A percentile compares a stretch with the other conserved stretches of the same genome.
Evolutionary conservation across 1,140 invertebrate species (phyloP).

Genomic region (Dufourea novaeangliae): DNA sequence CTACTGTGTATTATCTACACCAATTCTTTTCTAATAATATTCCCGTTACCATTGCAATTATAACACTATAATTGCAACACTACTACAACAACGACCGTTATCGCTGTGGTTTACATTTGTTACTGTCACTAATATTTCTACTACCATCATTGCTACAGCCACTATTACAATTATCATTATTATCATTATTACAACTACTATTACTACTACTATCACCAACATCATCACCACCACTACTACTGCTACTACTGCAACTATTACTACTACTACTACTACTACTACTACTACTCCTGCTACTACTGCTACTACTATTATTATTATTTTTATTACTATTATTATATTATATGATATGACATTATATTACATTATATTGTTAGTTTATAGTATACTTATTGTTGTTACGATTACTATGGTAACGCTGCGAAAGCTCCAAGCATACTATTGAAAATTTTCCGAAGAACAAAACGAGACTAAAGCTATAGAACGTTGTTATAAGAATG

Average conservation of each 20-base stretch:
- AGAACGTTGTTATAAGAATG: background rate
- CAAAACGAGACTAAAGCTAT: background rate
- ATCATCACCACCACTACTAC: background rate
- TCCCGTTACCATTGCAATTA: background rate
- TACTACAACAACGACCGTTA: background rate
- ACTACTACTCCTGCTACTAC: background rate
- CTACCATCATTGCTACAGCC: background rate
- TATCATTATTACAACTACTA: background rate
- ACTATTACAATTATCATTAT: constrained; percentile 1
- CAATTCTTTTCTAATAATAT: background rate
- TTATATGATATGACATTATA: constrained; percentile 32
- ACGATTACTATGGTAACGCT: constrained; percentile 33
- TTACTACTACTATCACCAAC: background rate
- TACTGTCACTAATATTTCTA: background rate
- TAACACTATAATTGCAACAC: background rate
- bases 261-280: background rate
- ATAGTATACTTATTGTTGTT: constrained; percentile 61
- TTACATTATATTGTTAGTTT: constrained; percentile 30
- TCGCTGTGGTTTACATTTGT: background rate
- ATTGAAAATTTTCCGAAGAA: background rate
- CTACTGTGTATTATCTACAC: background rate
- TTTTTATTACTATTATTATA: constrained; percentile 23
- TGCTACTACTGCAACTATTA: background rate
- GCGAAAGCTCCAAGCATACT: background rate
- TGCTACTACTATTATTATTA: constrained; percentile 9